Evolutionary conservation across 1,140 invertebrate genomes (phyloP).

Genomic region (Sesamia nonagrioides): DNA sequence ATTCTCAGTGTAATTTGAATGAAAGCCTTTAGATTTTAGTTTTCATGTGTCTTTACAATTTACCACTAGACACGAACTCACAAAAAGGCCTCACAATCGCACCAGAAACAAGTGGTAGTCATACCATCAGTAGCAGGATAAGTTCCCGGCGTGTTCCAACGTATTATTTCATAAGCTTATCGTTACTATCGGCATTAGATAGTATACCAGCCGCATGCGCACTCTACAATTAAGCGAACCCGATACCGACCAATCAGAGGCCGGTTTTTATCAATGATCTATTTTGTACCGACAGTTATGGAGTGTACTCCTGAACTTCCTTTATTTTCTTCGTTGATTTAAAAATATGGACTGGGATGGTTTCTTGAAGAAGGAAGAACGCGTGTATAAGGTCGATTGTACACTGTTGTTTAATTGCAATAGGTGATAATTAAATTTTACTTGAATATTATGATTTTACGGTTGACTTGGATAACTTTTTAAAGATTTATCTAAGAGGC

Average conservation of each 20-base stretch:
- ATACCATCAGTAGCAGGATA: constrained; percentile 37
- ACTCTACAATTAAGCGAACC: constrained; percentile 57
- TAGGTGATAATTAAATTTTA: no score
- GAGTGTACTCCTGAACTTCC: constrained; percentile 31
- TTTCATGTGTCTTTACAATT: not conserved
- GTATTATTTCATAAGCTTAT: constrained; percentile 61
- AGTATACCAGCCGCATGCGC: constrained; percentile 51
- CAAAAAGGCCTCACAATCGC: not conserved
- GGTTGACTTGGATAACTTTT: no score
- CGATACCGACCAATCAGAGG: constrained; percentile 58
- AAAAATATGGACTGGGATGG: constrained; percentile 31
- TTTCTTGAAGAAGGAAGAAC: constrained; percentile 19
- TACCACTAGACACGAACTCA: not conserved
- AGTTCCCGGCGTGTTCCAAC: constrained; percentile 43
- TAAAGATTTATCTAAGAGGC: no score
- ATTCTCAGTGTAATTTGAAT: no score
- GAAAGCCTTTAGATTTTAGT: no score
- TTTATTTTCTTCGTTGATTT: constrained; percentile 40
- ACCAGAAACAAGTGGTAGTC: not conserved
- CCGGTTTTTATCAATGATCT: constrained; percentile 58
- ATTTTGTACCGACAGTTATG: constrained; percentile 57
- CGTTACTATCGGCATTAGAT: constrained; percentile 52
- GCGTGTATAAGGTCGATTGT: not conserved
- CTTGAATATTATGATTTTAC: no score
- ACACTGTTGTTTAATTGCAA: not conserved